phyloP scores from a whole-genome alignment of 2,797 vertebrate genomes.

The Sebastes melanostomus region DNA sequence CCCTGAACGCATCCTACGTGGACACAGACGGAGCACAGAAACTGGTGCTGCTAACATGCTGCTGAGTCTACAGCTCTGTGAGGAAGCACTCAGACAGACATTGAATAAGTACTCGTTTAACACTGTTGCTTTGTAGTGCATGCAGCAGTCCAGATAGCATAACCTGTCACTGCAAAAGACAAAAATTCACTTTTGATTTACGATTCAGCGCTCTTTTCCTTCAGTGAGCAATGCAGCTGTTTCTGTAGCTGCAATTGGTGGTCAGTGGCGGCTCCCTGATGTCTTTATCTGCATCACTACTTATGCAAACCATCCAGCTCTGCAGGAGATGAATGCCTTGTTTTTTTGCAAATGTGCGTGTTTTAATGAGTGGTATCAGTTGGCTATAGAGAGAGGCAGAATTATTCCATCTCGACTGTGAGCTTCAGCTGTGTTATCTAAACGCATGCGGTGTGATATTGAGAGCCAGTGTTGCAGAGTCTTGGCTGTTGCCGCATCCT shows the following conservation, averaged over 20 bases:
- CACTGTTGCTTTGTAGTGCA: background rate
- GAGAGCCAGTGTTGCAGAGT: conserved; percentile 21
- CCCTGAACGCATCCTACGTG: background rate
- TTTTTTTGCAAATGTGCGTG: background rate
- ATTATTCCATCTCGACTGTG: background rate
- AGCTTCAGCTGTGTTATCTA: background rate
- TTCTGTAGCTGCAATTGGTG: background rate
- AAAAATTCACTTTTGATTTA: background rate
- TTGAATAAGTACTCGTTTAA: background rate
- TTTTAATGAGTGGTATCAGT: background rate
- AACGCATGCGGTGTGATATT: conserved; percentile 9
- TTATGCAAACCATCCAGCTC: background rate
- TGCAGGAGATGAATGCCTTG: background rate
- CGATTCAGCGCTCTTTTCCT: background rate
- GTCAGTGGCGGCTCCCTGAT: background rate
- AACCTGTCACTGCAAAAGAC: background rate
- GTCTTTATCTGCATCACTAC: background rate
- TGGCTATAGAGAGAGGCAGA: background rate
- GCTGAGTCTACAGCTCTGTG: background rate
- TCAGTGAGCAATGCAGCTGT: background rate
- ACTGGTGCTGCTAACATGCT: background rate
- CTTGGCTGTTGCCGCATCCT: conserved; percentile 54
- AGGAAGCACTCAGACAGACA: background rate
- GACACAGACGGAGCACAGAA: background rate
- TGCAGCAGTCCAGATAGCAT: background rate